These are phyloP conservation scores for Planiliza haematocheilus DNA, from an alignment of 2,113 vertebrate genomes.

Conservation along the genomic window DNA sequence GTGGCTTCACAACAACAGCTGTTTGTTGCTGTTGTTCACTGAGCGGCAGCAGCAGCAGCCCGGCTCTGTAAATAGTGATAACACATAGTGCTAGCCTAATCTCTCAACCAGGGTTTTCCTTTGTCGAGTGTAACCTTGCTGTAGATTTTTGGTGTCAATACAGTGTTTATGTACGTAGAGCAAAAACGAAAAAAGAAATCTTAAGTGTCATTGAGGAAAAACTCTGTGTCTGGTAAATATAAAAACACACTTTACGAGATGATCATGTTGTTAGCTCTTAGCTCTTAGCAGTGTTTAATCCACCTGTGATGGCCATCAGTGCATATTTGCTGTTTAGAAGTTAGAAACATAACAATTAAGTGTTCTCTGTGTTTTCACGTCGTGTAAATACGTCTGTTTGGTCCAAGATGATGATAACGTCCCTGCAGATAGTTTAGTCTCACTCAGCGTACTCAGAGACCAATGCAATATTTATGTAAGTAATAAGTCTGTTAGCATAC, in stretches of 20 bases:
- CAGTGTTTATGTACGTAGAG: conserved; percentile 78
- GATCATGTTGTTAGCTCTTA: conserved; percentile 73
- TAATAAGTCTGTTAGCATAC: conserved; percentile 66
- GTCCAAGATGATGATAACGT: conserved; percentile 34
- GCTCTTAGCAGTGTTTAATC: conserved; percentile 73
- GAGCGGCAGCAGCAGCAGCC: conserved; percentile 32
- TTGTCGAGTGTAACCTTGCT: conserved; percentile 76
- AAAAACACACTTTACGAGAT: conserved; percentile 67
- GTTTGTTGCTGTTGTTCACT: conserved; percentile 32
- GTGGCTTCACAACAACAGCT: conserved; percentile 23
- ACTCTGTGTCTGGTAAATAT: conserved; percentile 57
- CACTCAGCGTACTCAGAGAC: conserved; percentile 57
- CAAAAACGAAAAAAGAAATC: conserved; percentile 49
- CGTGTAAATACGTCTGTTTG: conserved; percentile 71
- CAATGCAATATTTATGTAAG: conserved; percentile 81
- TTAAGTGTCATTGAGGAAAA: conserved; percentile 68
- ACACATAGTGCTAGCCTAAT: conserved; percentile 73
- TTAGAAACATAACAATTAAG: conserved; percentile 67
- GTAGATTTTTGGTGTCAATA: conserved; percentile 75
- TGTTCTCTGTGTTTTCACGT: conserved; percentile 66
- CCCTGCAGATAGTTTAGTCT: conserved; percentile 62
- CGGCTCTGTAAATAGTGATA: conserved; percentile 76
- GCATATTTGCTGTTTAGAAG: conserved; percentile 76
- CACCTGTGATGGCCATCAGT: conserved; percentile 72
- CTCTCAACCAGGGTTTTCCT: conserved; percentile 73